Base-by-base conservation (phyloP, 2,797 vertebrate species). In the Anabacerthia variegaticeps region DNA sequence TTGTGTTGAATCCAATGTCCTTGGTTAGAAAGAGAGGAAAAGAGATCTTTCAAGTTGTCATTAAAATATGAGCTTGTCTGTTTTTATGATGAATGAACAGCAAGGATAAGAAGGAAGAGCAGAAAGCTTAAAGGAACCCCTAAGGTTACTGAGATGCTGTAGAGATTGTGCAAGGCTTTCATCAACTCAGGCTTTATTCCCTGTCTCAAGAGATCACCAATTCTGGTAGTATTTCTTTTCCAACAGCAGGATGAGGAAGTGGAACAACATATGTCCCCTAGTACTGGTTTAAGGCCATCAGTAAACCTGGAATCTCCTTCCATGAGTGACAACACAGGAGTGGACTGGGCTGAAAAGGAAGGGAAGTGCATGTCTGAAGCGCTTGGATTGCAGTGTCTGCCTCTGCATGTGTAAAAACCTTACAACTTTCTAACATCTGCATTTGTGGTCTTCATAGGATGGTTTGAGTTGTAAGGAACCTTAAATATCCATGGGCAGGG, bases 61-160 rank as follows among this genome's bases (percentile, higher is more conserved):
- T 84, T 95, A 93, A 93, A 88, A 89, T 85, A 89, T 32, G 43
- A 85, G 26, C 54, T 48, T 93, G 52, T 86, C 84, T 96, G 10
- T 19, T 94, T 90, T 63, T 85, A 41, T 68, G 93, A 94, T 88
- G 39, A 96, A 96, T 86, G 82, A 91, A 55, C 16, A 81, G 37
- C 22, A 76, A 79, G 28, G 24, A 28, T 2, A 13, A 49, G 43
- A 85, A 87, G 44, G 34, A 92, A 83, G 34, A 85, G 21, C n/a
- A 51, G 23, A 81, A 65, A 92, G 49, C 46, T 85, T 54, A 68
- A 89, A 59, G 54, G 46, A 80, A 21, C 9, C 36, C 49, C 55
- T 75, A 54, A 43, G 27, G 30, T 76, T 85, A 62, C 43, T 66
- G 74, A 91, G 55, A 56, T 77, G 26, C 22, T 87, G 36, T 41